Base-by-base conservation (phyloP, 1,140 invertebrate species). In the Lepidostoma basale region DNA sequence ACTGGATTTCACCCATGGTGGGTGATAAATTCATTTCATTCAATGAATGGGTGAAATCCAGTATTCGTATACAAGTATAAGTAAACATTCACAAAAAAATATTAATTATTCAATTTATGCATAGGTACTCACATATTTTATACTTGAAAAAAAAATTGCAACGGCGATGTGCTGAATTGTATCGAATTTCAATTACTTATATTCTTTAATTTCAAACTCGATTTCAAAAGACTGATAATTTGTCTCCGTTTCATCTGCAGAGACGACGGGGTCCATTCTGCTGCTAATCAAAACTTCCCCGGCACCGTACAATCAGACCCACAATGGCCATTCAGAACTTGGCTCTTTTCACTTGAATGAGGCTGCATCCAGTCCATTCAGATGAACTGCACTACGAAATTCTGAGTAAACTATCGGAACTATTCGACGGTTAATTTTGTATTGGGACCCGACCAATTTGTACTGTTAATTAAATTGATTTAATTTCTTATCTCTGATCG, bases 291-390 rank as follows among this genome's bases (percentile, higher is more conserved):
- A 56, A 56, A 56, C 52, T 56, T 56, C 30, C 28, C 18, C 52
- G 23, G 6, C 33, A n/a, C 2, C 2, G 44, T 18, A 56, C 52
- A 56, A 56, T 56, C 52, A 33, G 28, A 5, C 3, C 52, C 26
- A 56, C 52, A 56, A 56, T 36, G 28, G 14, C 52, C 52, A 56
- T 56, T 56, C 52, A 56, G 23, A 56, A 56, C 6, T 56, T 56
- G 20, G 28, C 3, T 8, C 52, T 16, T 33, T 56, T 56, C 52
- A 22, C 14, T 18, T 36, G 26, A 39, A 56, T 36, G 16, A 30
- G 14, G 52, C n/a, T 23, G 44, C 44, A 47, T 22, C 12, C 18
- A 47, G 20, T 6, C 52, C 8, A 56, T 56, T 56, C 28, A 22
- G 52, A 36, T 12, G 52, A 36, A 36, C n/a, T 36, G 16, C n/a